phyloP scores from a whole-genome alignment of 1,140 invertebrate species.

The Babylonia areolata region DNA sequence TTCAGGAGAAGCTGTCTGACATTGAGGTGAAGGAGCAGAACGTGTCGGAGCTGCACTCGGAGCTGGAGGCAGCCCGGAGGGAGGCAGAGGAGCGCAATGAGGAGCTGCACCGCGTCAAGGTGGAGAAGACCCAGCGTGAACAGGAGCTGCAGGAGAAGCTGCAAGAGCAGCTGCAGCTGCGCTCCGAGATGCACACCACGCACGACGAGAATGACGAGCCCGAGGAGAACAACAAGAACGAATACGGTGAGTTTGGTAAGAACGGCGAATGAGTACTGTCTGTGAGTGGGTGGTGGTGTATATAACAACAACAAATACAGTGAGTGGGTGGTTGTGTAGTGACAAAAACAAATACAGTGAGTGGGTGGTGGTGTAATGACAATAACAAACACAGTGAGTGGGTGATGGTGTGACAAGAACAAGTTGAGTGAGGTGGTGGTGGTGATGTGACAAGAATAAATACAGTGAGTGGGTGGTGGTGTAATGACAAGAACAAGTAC shows the following conservation, averaged over 20 bases:
- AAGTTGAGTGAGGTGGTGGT: no score
- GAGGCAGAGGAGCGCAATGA: slow-evolving; percentile 58
- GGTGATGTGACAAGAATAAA: no score
- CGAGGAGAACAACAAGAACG: slow-evolving; percentile 55
- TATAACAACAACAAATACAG: no score
- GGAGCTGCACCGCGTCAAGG: slow-evolving; percentile 37
- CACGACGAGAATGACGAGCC: slow-evolving; percentile 59
- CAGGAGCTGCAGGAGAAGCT: slow-evolving; percentile 80
- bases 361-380: no score
- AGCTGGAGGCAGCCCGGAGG: slow-evolving; percentile 75
- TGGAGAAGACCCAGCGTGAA: slow-evolving; percentile 77
- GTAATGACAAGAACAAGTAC: no score
- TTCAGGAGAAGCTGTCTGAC: slow-evolving; percentile 55
- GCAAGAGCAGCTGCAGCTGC: slow-evolving; percentile 72
- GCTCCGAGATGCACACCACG: slow-evolving; percentile 45
- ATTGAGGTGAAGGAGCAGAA: slow-evolving; percentile 77
- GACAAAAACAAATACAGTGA: no score
- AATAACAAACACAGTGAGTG: no score
- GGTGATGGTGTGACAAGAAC: no score
- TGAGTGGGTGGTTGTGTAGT: no score
- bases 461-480: no score
- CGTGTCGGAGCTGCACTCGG: slow-evolving; percentile 80
- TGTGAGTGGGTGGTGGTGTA: no score
- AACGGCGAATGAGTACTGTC: neutral
- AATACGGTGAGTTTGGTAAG: slow-evolving; percentile 57